Evolutionary conservation across 2,797 vertebrate species (phyloP), one percentile per base, ranked within the genome.

Genomic region (Sebastiscus albofasciatus): DNA sequence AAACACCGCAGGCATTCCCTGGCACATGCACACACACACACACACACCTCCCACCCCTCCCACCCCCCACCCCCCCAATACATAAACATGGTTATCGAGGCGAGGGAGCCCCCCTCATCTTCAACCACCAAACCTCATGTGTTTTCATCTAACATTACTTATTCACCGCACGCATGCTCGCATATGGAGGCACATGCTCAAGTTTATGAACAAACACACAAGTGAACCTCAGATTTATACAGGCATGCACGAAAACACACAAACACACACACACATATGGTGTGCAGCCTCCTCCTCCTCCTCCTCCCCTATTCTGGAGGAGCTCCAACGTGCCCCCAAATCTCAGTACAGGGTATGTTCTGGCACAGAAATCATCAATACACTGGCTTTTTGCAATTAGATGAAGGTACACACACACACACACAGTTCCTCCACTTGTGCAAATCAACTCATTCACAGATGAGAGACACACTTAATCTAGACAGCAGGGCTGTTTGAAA

Each of bases 1-100:
- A 92, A 90, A 83, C 75, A 82, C 91, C 68, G 59, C 85, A 90
- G 92, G 92, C 90, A 88, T 91, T 87, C 82, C 74, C 82, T 90
- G 89, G 91, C 87, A 90, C 82, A 82, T 33, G 11, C 74, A 83
- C 72, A 82, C 79, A 61, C 67, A 59, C 49, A 81, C 65, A 46
- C 49, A 81, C 65, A 46, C 68, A 46, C 49, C 64, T 49, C 61
- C 79, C 54, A 71, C 75, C 81, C 76, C 70, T 80, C 49, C 79
- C 64, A 77, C 75, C 52, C 72, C n/a, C 36, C 29, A 31, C 62
- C 42, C 31, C 54, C 66, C 65, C 65, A 77, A 92, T 84, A 73
- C 81, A 82, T 71, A 83, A 87, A 86, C 71, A 82, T 76, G 76
- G 61, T 65, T 84, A 90, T 90, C 39, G 72, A 81, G 88, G 81